Conservation (phyloP, 2,797 vertebrate species). For the Bryconaethiops microstoma region DNA sequence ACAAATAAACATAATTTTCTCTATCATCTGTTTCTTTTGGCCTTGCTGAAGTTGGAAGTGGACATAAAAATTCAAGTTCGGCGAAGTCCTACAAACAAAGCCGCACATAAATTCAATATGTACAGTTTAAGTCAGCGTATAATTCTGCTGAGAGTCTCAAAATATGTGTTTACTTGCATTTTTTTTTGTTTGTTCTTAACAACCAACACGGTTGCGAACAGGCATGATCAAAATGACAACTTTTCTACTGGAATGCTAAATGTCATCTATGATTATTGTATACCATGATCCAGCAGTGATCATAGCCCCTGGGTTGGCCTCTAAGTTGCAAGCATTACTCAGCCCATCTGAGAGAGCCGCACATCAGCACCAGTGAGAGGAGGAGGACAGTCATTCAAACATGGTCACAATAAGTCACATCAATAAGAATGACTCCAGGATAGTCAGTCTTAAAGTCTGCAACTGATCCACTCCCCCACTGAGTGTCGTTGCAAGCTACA, state of each 20-base stretch:
- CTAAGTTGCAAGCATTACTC: neutral
- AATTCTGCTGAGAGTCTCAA: neutral
- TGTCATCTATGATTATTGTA: neutral
- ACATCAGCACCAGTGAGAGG: constrained; percentile 4
- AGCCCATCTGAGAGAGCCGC: neutral
- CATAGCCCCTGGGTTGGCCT: neutral
- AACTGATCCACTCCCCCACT: neutral
- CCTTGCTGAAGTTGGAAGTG: neutral
- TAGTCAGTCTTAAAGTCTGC: neutral
- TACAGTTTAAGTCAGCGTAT: neutral
- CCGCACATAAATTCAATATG: neutral
- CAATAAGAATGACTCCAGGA: constrained; percentile 12
- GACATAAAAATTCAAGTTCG: neutral
- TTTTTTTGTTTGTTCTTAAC: neutral
- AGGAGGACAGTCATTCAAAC: constrained; percentile 5
- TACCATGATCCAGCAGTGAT: neutral
- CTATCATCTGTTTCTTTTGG: neutral
- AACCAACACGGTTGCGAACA: neutral
- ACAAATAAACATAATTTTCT: neutral
- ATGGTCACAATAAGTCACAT: constrained; percentile 21
- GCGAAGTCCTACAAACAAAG: neutral
- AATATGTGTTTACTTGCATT: neutral
- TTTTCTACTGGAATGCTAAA: neutral
- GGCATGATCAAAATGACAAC: neutral
- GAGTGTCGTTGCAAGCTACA: neutral